Base-by-base conservation (phyloP, 2,797 vertebrate species). In the Poeciliopsis presidionis region DNA sequence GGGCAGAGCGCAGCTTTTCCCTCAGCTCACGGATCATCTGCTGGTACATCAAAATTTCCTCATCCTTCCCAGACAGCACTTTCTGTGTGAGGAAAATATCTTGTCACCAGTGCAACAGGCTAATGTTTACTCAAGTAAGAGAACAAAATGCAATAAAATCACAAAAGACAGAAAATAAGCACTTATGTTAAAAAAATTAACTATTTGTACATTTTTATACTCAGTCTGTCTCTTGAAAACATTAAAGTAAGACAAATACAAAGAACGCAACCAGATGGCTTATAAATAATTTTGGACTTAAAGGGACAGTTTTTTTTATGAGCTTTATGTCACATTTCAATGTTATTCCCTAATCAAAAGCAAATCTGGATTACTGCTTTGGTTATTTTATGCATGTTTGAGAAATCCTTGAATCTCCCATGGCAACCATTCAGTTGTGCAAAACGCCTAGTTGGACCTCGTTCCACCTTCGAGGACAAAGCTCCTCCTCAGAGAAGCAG, bases 61-160 rank as follows among this genome's bases (percentile, higher is more conserved):
- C 95, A 74, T 99, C 97, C 94, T 99, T 99, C 46, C 93, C 96
- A 87, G 97, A 95, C 45, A 99, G 95, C 82, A 98, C 96, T 90
- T 86, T 91, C 98, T 99, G 81, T 53, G 57, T 28, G 61, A 74
- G 36, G 20, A 83, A 75, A 67, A 41, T 14, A 74, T 72, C 51
- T 45, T 1, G 41, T 84, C 47, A 80, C 28, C 43, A 20, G n/a
- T 57, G 53, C 28, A 59, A 20, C 12, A 67, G 16, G 67, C 45
- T 53, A 47, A 46, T 43, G 49, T 74, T 47, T 47, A n/a, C 14
- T 46, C 43, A 41, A 28, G 22, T 43, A 45, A 45, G 39, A 69
- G 36, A 30, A 28, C 25, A n/a, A 28, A 55, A 14, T 30, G 16
- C 28, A 61, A 30, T 13, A 16, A 65, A 65, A 65, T 36, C 30